phyloP scores from a whole-genome alignment of 2,888 invertebrate genomes.

The Belgica antarctica region DNA sequence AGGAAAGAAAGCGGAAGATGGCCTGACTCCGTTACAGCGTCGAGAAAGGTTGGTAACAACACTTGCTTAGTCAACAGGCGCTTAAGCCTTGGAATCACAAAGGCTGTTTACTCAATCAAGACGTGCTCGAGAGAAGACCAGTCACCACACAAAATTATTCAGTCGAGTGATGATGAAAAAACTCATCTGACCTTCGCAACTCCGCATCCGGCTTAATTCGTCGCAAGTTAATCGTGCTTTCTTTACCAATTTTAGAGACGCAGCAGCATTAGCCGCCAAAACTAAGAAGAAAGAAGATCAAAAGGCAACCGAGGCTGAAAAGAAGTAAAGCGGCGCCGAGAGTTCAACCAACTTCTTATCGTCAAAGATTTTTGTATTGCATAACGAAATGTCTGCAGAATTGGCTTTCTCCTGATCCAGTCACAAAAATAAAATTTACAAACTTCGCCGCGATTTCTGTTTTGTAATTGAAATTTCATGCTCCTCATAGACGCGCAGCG shows the following conservation, averaged over 20 bases:
- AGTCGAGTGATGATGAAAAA: not conserved
- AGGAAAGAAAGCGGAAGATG: conserved; percentile 68
- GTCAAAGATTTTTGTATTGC: too few relatives aligned
- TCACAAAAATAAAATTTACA: too few relatives aligned
- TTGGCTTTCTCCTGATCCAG: too few relatives aligned
- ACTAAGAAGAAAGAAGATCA: conserved; percentile 24
- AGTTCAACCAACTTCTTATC: too few relatives aligned
- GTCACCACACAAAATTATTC: not conserved
- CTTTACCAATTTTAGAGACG: conserved; percentile 35
- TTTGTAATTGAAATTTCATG: too few relatives aligned
- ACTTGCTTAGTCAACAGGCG: not conserved
- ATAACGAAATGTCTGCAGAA: too few relatives aligned
- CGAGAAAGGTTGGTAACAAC: conserved; percentile 67
- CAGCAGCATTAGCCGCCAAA: conserved; percentile 29
- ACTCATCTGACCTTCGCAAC: not conserved
- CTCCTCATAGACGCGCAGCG: too few relatives aligned
- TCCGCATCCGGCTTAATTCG: not conserved
- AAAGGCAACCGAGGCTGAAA: not conserved
- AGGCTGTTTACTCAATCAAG: too few relatives aligned
- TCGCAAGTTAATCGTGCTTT: not conserved
- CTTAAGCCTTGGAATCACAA: too few relatives aligned
- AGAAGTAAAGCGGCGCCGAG: conserved; percentile 10
- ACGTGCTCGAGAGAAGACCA: not conserved
- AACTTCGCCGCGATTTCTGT: too few relatives aligned
- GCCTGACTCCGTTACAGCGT: conserved; percentile 78